Percentiles rank a stretch among this genome's conserved stretches.
These are phyloP conservation scores for Napeogenes inachia DNA, from an alignment of 2,888 invertebrate genomes.

Conservation along the genomic window DNA sequence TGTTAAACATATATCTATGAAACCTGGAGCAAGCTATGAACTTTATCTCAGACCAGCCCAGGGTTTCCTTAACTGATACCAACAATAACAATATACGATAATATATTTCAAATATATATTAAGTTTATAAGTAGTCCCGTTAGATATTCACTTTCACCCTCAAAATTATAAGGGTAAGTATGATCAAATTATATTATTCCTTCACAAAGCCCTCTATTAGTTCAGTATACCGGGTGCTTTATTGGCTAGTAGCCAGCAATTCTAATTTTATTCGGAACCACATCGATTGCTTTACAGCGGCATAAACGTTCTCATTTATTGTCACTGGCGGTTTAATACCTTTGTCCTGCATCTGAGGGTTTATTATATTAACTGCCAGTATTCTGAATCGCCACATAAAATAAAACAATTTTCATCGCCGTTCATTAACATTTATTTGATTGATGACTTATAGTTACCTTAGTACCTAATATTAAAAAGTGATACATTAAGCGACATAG, in stretches of 20 bases:
- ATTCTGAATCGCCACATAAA: constrained; percentile 48
- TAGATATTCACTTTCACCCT: no score
- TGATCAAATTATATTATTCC: constrained; percentile 8
- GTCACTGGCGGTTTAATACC: constrained; percentile 57
- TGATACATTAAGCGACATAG: background rate
- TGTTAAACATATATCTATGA: constrained; percentile 30
- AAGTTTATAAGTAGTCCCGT: no score
- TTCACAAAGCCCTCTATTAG: constrained; percentile 9
- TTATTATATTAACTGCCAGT: constrained; percentile 57
- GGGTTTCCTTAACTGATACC: no score
- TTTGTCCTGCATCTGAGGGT: constrained; percentile 53
- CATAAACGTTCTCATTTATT: constrained; percentile 64
- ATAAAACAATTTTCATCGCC: constrained; percentile 24
- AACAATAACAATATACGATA: no score
- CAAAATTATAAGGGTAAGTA: constrained; percentile 7
- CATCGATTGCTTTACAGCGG: constrained; percentile 67
- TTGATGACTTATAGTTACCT: background rate
- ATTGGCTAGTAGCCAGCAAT: constrained; percentile 66
- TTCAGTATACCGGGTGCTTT: constrained; percentile 43
- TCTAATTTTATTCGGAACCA: constrained; percentile 61
- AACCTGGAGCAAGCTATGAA: background rate
- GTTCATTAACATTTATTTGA: constrained; percentile 1
- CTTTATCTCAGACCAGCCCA: no score
- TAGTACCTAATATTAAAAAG: no score
- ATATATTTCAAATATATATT: no score